Evolutionary conservation across 2,797 vertebrate genomes (phyloP).

Genomic region (Selene dorsalis): DNA sequence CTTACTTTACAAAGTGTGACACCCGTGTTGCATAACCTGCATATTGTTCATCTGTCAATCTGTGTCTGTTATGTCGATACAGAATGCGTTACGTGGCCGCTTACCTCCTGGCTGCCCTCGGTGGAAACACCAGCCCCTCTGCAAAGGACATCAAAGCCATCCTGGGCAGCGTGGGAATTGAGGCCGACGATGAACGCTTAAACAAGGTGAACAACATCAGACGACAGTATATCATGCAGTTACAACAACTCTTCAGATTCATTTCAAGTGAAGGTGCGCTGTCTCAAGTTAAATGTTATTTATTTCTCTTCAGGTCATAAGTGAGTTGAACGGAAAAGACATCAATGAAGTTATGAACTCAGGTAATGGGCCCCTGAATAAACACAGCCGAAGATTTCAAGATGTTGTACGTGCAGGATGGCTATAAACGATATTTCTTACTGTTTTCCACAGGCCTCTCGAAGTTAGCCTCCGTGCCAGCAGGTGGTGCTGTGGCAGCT

Average conservation of each 20-base stretch:
- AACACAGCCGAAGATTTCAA: background rate
- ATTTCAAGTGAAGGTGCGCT: background rate
- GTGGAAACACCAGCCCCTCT: constrained; percentile 85
- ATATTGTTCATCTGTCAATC: constrained; percentile 13
- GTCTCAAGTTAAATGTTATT: background rate
- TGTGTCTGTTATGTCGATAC: background rate
- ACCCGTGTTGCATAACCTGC: background rate
- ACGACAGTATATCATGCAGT: background rate
- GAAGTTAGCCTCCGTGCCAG: constrained; percentile 89
- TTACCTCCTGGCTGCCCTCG: constrained; percentile 87
- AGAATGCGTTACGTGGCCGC: constrained; percentile 90
- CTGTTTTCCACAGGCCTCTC: constrained; percentile 80
- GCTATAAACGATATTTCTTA: background rate
- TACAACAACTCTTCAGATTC: rapidly evolving
- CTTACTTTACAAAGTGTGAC: background rate
- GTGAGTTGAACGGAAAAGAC: constrained; percentile 87
- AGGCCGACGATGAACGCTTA: constrained; percentile 85
- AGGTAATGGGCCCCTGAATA: constrained; percentile 67
- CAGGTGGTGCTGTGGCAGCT: constrained; percentile 84
- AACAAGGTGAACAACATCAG: constrained; percentile 71
- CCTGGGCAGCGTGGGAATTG: constrained; percentile 84
- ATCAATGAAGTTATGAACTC: constrained; percentile 89
- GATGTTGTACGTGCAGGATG: background rate
- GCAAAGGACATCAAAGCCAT: constrained; percentile 86
- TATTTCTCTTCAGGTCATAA: constrained; percentile 78